phyloP scores from a whole-genome alignment of 2,113 vertebrate genomes.

The Osmerus eperlanus region DNA sequence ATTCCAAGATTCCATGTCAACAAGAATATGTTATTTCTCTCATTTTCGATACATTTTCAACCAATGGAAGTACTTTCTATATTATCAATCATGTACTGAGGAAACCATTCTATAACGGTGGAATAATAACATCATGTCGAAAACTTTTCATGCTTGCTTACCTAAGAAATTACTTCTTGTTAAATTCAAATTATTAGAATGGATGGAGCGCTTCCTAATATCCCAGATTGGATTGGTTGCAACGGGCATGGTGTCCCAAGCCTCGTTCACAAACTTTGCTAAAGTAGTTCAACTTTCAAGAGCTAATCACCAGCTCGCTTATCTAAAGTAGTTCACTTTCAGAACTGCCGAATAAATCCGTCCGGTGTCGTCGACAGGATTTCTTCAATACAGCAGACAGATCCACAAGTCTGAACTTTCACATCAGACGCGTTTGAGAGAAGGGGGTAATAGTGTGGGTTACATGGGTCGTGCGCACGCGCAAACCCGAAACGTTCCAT shows the following conservation, averaged over 20 bases:
- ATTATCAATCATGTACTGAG: too few relatives aligned
- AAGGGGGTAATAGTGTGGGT: too few relatives aligned
- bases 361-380: too few relatives aligned
- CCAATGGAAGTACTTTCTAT: too few relatives aligned
- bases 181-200: slow-evolving; percentile 72
- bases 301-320: background rate
- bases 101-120: background rate
- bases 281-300: too few relatives aligned
- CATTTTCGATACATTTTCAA: too few relatives aligned
- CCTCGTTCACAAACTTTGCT: background rate
- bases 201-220: slow-evolving; percentile 75
- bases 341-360: too few relatives aligned
- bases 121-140: background rate
- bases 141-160: slow-evolving; percentile 54
- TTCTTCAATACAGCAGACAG: too few relatives aligned
- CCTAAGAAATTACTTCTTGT: slow-evolving; percentile 78
- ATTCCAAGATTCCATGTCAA: background rate
- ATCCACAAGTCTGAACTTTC: too few relatives aligned
- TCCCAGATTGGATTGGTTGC: slow-evolving; percentile 79
- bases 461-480: too few relatives aligned
- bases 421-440: too few relatives aligned
- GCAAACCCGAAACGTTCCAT: too few relatives aligned
- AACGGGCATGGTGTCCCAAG: slow-evolving; percentile 68
- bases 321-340: background rate
- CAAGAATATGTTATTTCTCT: background rate